Conservation (phyloP, 2,888 invertebrate species). For the Myathropa florea region DNA sequence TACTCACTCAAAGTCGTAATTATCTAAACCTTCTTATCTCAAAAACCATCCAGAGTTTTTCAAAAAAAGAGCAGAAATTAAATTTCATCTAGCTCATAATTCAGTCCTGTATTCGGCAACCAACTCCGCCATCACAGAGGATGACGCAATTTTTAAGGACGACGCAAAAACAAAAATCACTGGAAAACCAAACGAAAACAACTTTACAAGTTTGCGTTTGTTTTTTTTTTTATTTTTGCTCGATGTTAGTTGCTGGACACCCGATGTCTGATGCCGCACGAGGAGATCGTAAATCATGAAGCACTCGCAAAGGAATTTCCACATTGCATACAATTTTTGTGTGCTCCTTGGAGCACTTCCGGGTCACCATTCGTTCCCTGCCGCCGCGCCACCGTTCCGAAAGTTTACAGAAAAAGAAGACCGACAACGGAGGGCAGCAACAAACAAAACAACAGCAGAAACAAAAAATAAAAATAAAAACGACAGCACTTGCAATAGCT, state of each 20-base stretch:
- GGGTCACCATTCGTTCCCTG: slow-evolving; percentile 3
- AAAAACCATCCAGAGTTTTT: not conserved
- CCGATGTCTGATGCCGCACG: slow-evolving; percentile 1
- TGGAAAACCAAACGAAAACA: not conserved
- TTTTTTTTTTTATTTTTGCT: not conserved
- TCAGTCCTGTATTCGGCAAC: not conserved
- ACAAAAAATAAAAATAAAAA: not conserved
- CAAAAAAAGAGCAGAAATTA: not conserved
- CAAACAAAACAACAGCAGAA: not conserved
- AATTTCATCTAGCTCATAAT: not conserved
- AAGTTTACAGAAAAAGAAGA: not conserved
- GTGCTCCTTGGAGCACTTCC: not conserved
- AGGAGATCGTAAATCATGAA: slow-evolving; percentile 42
- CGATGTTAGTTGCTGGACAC: not conserved
- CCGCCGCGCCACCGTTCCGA: not conserved
- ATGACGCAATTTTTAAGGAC: not conserved
- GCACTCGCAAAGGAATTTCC: slow-evolving; percentile 27
- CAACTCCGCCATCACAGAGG: not conserved
- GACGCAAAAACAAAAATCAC: not conserved
- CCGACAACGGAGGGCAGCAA: too few species aligned
- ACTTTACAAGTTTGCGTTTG: not conserved
- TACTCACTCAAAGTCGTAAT: not conserved
- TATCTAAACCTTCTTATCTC: not conserved
- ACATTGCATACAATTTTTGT: slow-evolving; percentile 29
- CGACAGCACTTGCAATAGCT: not conserved